Evolutionary conservation across 2,797 vertebrate species (phyloP), one percentile per base, ranked within the genome.

Genomic region (Peromyscus aztecus): DNA sequence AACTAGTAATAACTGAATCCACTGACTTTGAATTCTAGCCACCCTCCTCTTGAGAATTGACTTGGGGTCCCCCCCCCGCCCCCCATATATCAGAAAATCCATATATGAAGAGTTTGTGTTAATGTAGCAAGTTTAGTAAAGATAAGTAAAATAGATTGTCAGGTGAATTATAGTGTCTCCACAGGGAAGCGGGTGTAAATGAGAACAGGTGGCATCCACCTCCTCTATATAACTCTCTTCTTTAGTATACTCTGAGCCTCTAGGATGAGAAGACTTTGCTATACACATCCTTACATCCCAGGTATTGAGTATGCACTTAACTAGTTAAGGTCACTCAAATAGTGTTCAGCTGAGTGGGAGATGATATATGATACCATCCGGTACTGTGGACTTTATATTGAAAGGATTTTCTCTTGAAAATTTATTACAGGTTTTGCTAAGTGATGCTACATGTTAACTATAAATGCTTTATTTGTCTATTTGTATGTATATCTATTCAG

Each of bases 331-430:
- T 63, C 78, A 24, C 65, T 87, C n/a, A 63, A 91, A 57, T 65
- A 40, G 6, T 13, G 24, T 81, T 87, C 52, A 67, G 37, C 27
- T 67, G 14, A 94, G 73, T 82, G 43, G 40, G 61, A 13, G 17
- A 19, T 63, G 55, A 29, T 52, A 24, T 55, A 73, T 46, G 12
- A 19, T 52, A 34, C 46, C n/a, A 11, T 85, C 94, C 65, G 73
- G 21, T 76, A 61, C 24, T 55, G 1, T 86, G 73, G 34, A 67
- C 59, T 89, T 84, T 23, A 77, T 40, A 75, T 73, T 34, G 89
- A 90, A 95, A 63, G 12, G 46, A 34, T 55, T 93, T 94, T 83
- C 65, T 96, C 31, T 95, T 91, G 83, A 78, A 95, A 89, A 95
- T 24, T 61, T 69, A 10, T 21, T 71, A 34, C 17, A 95, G 27